Base-by-base conservation (phyloP, 1,140 invertebrate genomes). In the Caenorhabditis briggsae region DNA sequence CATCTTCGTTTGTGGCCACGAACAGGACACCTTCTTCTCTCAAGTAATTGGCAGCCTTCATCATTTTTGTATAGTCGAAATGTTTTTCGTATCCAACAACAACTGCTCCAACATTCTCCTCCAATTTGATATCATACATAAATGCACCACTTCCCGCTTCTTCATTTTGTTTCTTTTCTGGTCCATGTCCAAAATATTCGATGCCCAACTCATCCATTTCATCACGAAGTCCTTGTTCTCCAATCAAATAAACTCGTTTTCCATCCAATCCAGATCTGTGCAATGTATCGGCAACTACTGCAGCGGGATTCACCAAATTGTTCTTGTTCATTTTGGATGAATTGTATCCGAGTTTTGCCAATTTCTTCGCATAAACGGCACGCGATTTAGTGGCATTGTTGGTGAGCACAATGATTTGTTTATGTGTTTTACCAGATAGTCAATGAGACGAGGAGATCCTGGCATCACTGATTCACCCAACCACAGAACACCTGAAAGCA, bases 81-180 rank as follows among this genome's bases (percentile, higher is more conserved):
- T 98, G 95, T 82, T 95, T 94, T 93, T 99, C 97, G 93, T 97
- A 98, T 33, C 96, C 97, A 82, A 98, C 96, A 33, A 98, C 94
- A 8, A 99, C 97, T 20, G 96, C 96, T 11, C 95, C 95, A 86
- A 98, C 95, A 89, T 97, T 61, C 43, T 91, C 89, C 58, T 93
- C 90, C 25, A 92, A 65, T 56, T 93, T 89, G 43, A 93, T 83
- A 56, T 92, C 90, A 82, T 89, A 91, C 46, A 92, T 90, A 65
- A 91, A 91, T 20, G 91, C 83, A 50, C 70, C 70, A 55, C 20
- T 46, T 53, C 87, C 90, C 3, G 43, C 33, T 11, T 90, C 90
- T 41, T 41, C n/a, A 50, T 86, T 33, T 23, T 87, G 59, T n/a
- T 89, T 88, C 43, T 65, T 82, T 48, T 90, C 91, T 58, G 86